These are phyloP conservation scores for Odontomachus brunneus DNA, from an alignment of 1,140 invertebrate species.

Conservation along the genomic window DNA sequence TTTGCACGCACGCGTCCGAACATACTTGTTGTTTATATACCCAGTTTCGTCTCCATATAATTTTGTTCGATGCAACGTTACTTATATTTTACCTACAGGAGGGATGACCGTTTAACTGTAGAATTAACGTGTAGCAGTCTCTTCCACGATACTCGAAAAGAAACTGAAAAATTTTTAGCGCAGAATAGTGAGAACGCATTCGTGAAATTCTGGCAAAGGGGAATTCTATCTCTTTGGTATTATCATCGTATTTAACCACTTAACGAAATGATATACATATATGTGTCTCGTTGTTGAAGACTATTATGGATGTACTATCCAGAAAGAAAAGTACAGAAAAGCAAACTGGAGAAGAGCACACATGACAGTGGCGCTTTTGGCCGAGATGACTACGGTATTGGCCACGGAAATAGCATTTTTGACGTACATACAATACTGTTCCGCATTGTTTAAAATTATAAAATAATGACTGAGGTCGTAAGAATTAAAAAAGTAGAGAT, in stretches of 20 bases:
- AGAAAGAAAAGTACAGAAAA: background rate
- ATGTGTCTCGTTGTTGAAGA: background rate
- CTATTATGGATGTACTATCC: background rate
- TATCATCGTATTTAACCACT: background rate
- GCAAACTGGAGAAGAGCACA: too few relatives aligned
- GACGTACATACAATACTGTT: constrained; percentile 47
- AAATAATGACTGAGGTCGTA: constrained; percentile 26
- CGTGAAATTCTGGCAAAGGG: background rate
- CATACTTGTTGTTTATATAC: too few relatives aligned
- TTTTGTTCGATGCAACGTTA: too few relatives aligned
- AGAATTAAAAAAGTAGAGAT: background rate
- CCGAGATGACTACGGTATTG: constrained; percentile 15
- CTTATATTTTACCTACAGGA: too few relatives aligned
- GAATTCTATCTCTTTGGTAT: background rate
- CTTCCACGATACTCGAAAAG: background rate
- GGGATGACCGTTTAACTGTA: constrained; percentile 2
- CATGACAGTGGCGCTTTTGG: constrained; percentile 9
- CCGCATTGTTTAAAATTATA: constrained; percentile 58
- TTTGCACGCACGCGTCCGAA: background rate
- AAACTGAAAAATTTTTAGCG: background rate
- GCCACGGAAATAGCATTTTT: constrained; percentile 39
- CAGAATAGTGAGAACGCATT: constrained; percentile 4
- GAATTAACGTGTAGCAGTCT: background rate
- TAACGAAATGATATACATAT: too few relatives aligned
- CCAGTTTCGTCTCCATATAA: too few relatives aligned